Percentiles rank a stretch among this genome's conserved stretches.
Evolutionary conservation across 1,140 invertebrate genomes (phyloP).

Genomic region (Trigoniulus corallinus): DNA sequence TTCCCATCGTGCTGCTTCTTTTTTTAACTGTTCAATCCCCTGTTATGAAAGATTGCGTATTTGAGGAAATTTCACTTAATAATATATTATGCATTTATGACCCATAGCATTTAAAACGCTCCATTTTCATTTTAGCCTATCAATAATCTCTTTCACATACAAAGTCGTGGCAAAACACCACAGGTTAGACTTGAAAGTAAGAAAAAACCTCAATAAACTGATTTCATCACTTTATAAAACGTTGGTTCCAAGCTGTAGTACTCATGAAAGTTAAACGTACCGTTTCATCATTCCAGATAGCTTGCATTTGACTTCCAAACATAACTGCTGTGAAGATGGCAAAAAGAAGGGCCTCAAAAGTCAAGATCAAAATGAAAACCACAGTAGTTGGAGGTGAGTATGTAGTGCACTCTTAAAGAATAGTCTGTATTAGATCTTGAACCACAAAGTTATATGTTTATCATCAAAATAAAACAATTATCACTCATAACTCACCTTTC

Average conservation of each 20-base stretch:
- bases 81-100: no score
- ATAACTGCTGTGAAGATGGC: conserved; percentile 97
- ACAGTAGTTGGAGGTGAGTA: conserved; percentile 92
- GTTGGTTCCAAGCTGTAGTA: no score
- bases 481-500: conserved; percentile 36
- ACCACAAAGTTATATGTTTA: background rate
- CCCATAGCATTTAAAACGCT: no score
- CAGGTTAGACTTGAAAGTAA: no score
- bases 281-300: conserved; percentile 98
- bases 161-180: no score
- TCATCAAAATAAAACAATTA: conserved; percentile 1
- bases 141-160: no score
- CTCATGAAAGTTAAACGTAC: no score
- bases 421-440: background rate
- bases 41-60: conserved; percentile 22
- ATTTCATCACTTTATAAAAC: no score
- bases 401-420: conserved; percentile 53
- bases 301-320: conserved; percentile 91
- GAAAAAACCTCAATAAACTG: no score
- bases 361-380: conserved; percentile 82
- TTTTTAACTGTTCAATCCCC: conserved; percentile 90
- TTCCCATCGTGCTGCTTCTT: conserved; percentile 78
- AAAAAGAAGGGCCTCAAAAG: conserved; percentile 93
- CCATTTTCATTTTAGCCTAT: no score
- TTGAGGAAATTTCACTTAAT: no score